Conservation (phyloP, 2,113 vertebrate genomes). For the Pollachius pollachius region DNA sequence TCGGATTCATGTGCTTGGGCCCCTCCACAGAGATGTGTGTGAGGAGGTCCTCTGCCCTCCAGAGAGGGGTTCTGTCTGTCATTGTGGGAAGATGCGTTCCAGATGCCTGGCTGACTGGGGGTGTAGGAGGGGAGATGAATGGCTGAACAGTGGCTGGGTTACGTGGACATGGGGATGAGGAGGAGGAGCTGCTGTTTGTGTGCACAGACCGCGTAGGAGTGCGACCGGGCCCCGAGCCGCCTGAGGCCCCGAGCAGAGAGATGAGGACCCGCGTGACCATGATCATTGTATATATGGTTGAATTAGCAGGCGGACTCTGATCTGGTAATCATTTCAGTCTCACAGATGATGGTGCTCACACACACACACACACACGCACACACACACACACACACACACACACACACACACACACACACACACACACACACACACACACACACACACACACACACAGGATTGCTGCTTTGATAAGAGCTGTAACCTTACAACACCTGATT, state of each 20-base stretch:
- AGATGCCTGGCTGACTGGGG: conserved; percentile 48
- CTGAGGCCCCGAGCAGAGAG: too few species aligned
- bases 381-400: too few species aligned
- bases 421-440: too few species aligned
- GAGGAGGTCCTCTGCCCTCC: conserved; percentile 43
- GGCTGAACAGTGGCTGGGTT: conserved; percentile 61
- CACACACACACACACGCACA: too few species aligned
- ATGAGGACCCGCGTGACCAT: too few species aligned
- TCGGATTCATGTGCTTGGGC: conserved; percentile 10
- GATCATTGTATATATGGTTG: too few species aligned
- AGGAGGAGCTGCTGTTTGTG: conserved; percentile 18
- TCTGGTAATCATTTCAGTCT: too few species aligned
- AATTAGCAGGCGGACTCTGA: too few species aligned
- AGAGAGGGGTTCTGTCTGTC: conserved; percentile 42
- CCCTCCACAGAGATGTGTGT: conserved; percentile 1
- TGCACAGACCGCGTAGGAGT: too few species aligned
- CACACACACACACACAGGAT: not conserved
- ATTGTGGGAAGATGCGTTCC: conserved; percentile 61
- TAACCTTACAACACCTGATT: conserved; percentile 28
- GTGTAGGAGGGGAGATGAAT: conserved; percentile 54
- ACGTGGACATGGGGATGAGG: conserved; percentile 47
- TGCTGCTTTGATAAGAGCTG: not conserved
- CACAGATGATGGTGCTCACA: too few species aligned
- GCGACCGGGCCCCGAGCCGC: too few species aligned
- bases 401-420: too few species aligned